phyloP scores from a whole-genome alignment of 2,797 vertebrate genomes.

The Parauchenoglanis ngamensis region DNA sequence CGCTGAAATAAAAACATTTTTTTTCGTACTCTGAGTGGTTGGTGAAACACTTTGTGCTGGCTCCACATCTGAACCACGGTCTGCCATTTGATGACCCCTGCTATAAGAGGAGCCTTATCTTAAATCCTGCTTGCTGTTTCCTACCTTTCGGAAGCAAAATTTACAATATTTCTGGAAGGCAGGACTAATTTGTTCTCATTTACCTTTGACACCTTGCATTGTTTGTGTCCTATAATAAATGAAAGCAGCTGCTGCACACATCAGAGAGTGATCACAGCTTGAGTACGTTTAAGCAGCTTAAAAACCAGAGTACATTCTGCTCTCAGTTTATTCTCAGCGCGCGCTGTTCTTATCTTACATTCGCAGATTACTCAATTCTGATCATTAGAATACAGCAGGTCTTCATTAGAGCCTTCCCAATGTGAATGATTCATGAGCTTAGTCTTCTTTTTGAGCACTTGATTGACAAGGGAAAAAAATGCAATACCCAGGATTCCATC shows the following conservation, averaged over 20 bases:
- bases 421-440: constrained; percentile 6
- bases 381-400: background rate
- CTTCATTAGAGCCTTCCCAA: background rate
- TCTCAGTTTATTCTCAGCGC: background rate
- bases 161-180: background rate
- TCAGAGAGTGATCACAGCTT: background rate
- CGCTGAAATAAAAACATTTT: background rate
- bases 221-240: background rate
- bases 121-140: background rate
- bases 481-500: background rate
- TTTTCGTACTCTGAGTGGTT: background rate
- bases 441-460: background rate
- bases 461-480: constrained; percentile 7
- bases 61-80: background rate
- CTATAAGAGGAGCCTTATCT: background rate
- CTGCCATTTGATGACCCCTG: background rate
- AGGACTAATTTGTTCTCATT: background rate
- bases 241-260: background rate
- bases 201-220: background rate
- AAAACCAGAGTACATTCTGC: background rate
- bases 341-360: background rate
- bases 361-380: background rate
- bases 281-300: background rate
- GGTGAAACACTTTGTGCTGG: background rate
- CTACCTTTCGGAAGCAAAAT: background rate